Evolutionary conservation across 2,113 vertebrate genomes (phyloP).

Genomic region (Leptodactylus fuscus): DNA sequence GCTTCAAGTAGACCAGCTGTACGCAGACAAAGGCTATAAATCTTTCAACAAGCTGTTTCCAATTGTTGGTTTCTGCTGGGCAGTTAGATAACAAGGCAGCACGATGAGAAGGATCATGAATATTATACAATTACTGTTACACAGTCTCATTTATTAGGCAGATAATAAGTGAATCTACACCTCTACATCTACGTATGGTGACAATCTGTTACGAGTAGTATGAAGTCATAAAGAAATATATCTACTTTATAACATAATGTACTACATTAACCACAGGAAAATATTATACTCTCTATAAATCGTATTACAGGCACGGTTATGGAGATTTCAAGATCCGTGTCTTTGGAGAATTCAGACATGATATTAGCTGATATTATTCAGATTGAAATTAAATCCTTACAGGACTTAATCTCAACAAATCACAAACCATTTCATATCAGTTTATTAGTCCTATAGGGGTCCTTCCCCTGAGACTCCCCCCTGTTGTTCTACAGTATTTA

Average conservation of each 20-base stretch:
- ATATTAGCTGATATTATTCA: neutral
- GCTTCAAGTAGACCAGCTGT: conserved; percentile 45
- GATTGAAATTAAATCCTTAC: neutral
- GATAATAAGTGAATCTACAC: neutral
- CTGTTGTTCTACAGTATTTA: neutral
- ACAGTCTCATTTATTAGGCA: neutral
- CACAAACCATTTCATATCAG: neutral
- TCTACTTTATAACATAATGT: neutral
- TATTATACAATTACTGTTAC: conserved; percentile 39
- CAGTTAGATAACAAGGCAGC: conserved; percentile 37
- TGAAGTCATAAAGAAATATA: neutral
- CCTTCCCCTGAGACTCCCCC: neutral
- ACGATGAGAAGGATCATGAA: conserved; percentile 24
- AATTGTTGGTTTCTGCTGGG: conserved; percentile 34
- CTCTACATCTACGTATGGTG: neutral
- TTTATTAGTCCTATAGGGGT: neutral
- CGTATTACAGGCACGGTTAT: neutral
- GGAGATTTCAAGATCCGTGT: neutral
- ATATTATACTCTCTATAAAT: neutral
- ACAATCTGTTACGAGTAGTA: neutral
- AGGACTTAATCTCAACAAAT: neutral
- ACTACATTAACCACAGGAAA: too few species aligned
- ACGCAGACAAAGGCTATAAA: conserved; percentile 24
- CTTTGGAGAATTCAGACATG: neutral
- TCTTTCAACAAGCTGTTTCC: conserved; percentile 39